Conservation (phyloP, 2,113 vertebrate genomes). For the Archilochus colubris region DNA sequence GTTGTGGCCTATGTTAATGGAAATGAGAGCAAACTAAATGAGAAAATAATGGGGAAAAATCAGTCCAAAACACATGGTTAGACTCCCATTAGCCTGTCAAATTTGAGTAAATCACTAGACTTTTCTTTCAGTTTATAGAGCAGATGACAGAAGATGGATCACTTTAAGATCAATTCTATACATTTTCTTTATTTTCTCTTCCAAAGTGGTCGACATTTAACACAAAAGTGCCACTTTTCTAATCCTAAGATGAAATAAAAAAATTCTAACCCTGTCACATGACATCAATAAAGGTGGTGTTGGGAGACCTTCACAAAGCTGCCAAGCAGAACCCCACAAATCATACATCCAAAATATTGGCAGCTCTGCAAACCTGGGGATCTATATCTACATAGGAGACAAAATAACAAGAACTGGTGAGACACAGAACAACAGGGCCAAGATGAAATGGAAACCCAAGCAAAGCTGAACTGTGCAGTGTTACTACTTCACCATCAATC, state of each 20-base stretch:
- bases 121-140: neutral
- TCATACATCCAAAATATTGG: neutral
- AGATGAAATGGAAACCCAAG: neutral
- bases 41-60: neutral
- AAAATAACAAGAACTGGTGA: neutral
- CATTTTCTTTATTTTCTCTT: neutral
- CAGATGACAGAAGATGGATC: neutral
- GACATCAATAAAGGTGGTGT: neutral
- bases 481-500: neutral
- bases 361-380: neutral
- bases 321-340: neutral
- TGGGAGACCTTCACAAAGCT: neutral
- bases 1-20: neutral
- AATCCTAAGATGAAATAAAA: neutral
- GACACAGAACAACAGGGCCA: neutral
- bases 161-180: neutral
- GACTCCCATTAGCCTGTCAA: constrained; percentile 17
- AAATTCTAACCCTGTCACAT: neutral
- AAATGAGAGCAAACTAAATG: constrained; percentile 27
- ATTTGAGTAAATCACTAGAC: constrained; percentile 1
- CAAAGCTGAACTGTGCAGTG: neutral
- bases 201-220: neutral
- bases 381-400: neutral
- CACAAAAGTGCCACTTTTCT: neutral
- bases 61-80: neutral